Conservation (phyloP, 2,113 vertebrate genomes). For the Leuciscus idus region DNA sequence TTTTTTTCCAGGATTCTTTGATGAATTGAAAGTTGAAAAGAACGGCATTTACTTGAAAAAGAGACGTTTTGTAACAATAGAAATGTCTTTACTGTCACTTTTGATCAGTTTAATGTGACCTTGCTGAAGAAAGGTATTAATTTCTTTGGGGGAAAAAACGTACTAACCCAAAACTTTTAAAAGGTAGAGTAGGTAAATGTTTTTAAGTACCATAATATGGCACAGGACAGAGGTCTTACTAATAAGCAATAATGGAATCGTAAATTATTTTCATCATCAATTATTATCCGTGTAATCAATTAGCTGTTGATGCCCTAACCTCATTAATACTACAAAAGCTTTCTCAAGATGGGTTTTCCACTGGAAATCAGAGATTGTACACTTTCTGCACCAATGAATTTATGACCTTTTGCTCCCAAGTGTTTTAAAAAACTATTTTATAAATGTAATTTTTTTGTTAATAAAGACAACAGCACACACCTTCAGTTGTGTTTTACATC, state of each 20-base stretch:
- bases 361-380: background rate
- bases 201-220: background rate
- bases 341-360: background rate
- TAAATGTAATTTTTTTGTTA: background rate
- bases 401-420: background rate
- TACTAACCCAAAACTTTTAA: background rate
- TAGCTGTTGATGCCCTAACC: background rate
- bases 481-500: slow-evolving; percentile 98
- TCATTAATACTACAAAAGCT: background rate
- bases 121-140: background rate
- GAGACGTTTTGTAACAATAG: background rate
- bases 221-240: background rate
- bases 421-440: background rate
- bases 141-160: background rate
- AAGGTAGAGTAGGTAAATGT: background rate
- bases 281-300: background rate
- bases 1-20: background rate
- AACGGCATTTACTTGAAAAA: background rate
- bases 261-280: background rate
- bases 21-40: background rate
- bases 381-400: background rate
- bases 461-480: slow-evolving; percentile 70
- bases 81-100: background rate
- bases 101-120: background rate
- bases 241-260: background rate